A percentile compares a stretch with the other conserved stretches of the same genome.
Evolutionary conservation across 2,797 vertebrate species (phyloP).

Genomic region (Sebastes umbrosus): DNA sequence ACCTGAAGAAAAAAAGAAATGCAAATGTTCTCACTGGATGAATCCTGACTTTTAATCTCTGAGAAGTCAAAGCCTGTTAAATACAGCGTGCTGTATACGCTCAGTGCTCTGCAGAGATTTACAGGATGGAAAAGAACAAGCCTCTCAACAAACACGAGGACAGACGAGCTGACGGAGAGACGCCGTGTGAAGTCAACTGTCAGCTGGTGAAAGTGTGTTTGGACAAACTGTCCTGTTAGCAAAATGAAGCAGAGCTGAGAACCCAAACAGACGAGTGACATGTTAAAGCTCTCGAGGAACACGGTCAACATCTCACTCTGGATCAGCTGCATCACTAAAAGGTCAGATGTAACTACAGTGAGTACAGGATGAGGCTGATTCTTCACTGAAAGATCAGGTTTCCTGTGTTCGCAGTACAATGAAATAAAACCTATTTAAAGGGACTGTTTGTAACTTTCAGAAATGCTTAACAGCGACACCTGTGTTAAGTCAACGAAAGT

Average conservation of each 20-base stretch:
- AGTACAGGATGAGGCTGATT: too few species aligned
- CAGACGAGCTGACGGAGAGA: constrained; percentile 5
- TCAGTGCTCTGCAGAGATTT: neutral
- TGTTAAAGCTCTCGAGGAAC: neutral
- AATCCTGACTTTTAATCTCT: neutral
- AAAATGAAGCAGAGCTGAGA: neutral
- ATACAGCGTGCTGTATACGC: neutral
- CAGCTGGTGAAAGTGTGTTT: constrained; percentile 10
- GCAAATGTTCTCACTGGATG: neutral
- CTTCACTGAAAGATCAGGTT: too few species aligned
- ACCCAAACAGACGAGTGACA: neutral
- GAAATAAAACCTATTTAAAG: too few species aligned
- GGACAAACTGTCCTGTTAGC: neutral
- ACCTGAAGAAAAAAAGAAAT: constrained; percentile 74
- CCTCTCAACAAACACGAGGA: neutral
- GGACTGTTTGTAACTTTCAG: too few species aligned
- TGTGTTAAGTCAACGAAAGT: too few species aligned
- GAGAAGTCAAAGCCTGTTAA: neutral
- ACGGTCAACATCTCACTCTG: neutral
- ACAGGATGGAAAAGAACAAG: neutral
- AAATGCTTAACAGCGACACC: too few species aligned
- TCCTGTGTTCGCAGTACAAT: too few species aligned
- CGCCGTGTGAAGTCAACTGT: neutral
- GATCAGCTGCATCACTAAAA: neutral
- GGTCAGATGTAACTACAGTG: too few species aligned